Conservation (phyloP, 2,888 invertebrate genomes). For the Catocala fraxini region DNA sequence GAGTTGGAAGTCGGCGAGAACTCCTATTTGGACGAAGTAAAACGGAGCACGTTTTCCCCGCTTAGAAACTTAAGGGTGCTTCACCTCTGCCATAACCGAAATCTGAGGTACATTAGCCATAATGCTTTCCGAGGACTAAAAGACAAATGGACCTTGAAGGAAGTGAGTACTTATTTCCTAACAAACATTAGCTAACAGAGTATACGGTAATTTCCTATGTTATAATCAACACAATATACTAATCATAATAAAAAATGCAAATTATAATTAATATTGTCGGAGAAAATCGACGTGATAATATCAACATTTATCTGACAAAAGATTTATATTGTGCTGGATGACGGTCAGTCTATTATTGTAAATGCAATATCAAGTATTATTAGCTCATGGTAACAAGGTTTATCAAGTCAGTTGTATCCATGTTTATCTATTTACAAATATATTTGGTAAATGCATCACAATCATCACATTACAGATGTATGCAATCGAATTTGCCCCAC, state of each 20-base stretch:
- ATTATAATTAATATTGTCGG: slow-evolving; percentile 30
- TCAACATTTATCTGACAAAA: slow-evolving; percentile 44
- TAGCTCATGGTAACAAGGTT: slow-evolving; percentile 43
- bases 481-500: slow-evolving; percentile 73
- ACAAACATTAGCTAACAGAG: slow-evolving; percentile 18
- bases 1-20: slow-evolving; percentile 89
- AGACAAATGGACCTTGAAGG: slow-evolving; percentile 83
- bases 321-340: slow-evolving; percentile 53
- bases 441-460: slow-evolving; percentile 46
- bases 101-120: slow-evolving; percentile 87
- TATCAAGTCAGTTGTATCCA: slow-evolving; percentile 20
- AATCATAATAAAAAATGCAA: slow-evolving; percentile 1
- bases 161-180: slow-evolving; percentile 70
- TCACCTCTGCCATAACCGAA: slow-evolving; percentile 84
- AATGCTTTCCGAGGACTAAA: slow-evolving; percentile 86
- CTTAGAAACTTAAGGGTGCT: slow-evolving; percentile 78
- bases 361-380: slow-evolving; percentile 50
- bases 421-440: slow-evolving; percentile 39
- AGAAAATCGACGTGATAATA: slow-evolving; percentile 25
- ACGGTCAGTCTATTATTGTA: slow-evolving; percentile 52
- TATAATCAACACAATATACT: slow-evolving; percentile 16
- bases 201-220: slow-evolving; percentile 15
- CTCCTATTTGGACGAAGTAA: slow-evolving; percentile 84
- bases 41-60: slow-evolving; percentile 85
- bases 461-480: slow-evolving; percentile 49